Conservation (phyloP, 2,113 vertebrate genomes). For the Rafetus swinhoei region DNA sequence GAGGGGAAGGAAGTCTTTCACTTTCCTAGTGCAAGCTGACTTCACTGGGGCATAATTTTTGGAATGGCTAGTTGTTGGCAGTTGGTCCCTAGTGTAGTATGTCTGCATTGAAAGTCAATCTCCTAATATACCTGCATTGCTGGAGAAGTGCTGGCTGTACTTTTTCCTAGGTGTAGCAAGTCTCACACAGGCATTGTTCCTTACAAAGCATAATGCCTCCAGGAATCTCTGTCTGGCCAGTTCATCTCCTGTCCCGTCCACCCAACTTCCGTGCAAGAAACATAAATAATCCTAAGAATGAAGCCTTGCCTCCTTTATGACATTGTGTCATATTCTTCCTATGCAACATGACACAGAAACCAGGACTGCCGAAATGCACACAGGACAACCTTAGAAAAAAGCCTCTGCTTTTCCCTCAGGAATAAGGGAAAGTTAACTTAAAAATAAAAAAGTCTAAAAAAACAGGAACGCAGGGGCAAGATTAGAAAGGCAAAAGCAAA, state of each 20-base stretch:
- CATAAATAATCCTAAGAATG: background rate
- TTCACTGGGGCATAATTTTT: background rate
- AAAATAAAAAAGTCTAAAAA: constrained; percentile 16
- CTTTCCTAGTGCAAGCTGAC: background rate
- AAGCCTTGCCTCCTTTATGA: background rate
- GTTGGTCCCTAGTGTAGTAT: background rate
- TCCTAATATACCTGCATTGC: background rate
- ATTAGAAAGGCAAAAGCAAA: too few relatives aligned
- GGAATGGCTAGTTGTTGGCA: background rate
- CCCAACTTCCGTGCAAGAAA: too few relatives aligned
- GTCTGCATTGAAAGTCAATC: background rate
- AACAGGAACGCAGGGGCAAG: too few relatives aligned
- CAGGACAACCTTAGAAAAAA: background rate
- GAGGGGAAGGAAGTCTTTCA: background rate
- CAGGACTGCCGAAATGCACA: background rate
- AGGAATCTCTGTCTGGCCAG: background rate
- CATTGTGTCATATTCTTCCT: background rate
- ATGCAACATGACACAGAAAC: background rate
- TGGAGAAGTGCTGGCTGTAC: background rate
- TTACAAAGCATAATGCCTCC: background rate
- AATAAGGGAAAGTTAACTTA: constrained; percentile 2
- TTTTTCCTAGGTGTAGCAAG: background rate
- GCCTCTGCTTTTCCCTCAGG: background rate
- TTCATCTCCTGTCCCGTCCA: background rate
- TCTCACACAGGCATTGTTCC: background rate